Conservation (phyloP, 2,113 vertebrate genomes). For the Bagarius yarrelli region DNA sequence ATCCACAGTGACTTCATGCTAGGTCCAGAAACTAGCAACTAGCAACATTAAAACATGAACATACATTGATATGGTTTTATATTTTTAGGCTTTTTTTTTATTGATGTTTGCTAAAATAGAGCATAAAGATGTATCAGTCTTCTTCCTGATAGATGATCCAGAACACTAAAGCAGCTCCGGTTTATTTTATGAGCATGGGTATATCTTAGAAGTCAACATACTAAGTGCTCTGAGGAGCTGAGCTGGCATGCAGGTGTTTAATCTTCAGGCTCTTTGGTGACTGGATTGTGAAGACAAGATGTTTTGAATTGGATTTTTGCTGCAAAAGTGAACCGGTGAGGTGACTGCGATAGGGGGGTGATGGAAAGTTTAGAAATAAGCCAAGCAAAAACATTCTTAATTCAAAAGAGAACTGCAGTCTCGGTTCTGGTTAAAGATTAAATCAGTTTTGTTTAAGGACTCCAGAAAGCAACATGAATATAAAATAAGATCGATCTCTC, state of each 20-base stretch:
- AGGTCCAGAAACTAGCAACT: neutral
- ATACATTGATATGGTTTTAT: neutral
- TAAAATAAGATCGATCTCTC: too few relatives aligned
- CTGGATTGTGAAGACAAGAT: neutral
- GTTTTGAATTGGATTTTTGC: neutral
- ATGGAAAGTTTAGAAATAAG: neutral
- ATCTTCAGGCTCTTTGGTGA: neutral
- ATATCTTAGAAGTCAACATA: neutral
- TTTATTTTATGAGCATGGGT: neutral
- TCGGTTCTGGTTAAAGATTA: neutral
- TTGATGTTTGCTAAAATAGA: neutral
- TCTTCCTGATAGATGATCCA: neutral
- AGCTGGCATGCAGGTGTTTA: neutral
- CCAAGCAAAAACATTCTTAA: neutral
- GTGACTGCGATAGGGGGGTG: neutral
- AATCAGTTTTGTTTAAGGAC: too few relatives aligned
- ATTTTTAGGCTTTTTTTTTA: conserved; percentile 8
- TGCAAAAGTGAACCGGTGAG: neutral
- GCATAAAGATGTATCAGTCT: neutral
- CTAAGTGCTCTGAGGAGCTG: neutral
- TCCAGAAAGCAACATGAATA: neutral
- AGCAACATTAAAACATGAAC: neutral
- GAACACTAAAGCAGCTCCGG: neutral
- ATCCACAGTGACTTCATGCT: neutral
- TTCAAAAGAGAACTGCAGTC: neutral